Evolutionary conservation across 1,140 invertebrate genomes (phyloP), one percentile per base, ranked within the genome.

Genomic region (Copidosoma floridanum): DNA sequence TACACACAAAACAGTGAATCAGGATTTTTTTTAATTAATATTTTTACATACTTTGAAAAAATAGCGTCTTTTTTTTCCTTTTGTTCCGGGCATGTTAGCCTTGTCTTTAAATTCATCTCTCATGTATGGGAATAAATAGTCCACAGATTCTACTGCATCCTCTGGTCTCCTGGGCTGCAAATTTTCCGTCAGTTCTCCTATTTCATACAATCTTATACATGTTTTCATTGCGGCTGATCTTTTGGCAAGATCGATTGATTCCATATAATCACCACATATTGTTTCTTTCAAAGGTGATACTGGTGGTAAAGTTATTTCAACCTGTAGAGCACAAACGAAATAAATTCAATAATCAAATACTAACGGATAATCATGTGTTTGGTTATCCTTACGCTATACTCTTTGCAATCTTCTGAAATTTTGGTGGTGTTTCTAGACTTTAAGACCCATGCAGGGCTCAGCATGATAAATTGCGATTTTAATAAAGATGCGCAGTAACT

Each of bases 391-490:
- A n/a, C n/a, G n/a, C n/a, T n/a, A n/a, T n/a, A n/a, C n/a, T 40
- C 24, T n/a, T 20, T 11, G 21, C 52, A 18, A 12, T 53, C 43
- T 48, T 62, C 29, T 48, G 46, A 41, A 16, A n/a, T n/a, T n/a
- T n/a, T n/a, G n/a, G n/a, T n/a, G n/a, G n/a, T n/a, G n/a, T n/a
- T n/a, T n/a, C n/a, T n/a, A n/a, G n/a, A n/a, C n/a, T n/a, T n/a
- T n/a, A n/a, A n/a, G n/a, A 18, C 71, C 84, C 88, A 92, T 58
- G 85, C 82, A 1, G 93, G 92, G 2, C 84, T 81, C 27, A 95
- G 82, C 11, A 77, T 69, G 0, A 92, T 91, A 76, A 95, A 98
- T 18, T 89, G 87, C 78, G 97, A 95, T 66, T 86, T 86, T 0
- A 89, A 88, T 18, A 99, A 75, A 43, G 79, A 83, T 1, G 80